Conservation (phyloP, 2,888 invertebrate genomes). For the Baccha elongata region DNA sequence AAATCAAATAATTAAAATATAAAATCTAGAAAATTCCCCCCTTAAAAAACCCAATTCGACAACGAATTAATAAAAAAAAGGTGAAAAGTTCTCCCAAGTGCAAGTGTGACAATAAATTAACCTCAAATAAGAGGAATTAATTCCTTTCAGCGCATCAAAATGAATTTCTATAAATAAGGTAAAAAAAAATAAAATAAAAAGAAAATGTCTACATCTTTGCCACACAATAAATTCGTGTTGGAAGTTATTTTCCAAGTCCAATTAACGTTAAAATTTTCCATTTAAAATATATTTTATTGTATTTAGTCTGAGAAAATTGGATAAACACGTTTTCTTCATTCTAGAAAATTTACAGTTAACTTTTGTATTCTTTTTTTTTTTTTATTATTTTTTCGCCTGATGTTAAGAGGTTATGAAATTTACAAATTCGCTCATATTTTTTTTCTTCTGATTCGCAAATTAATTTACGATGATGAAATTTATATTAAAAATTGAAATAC, state of each 20-base stretch:
- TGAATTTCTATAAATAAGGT: constrained; percentile 72
- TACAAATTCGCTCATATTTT: constrained; percentile 1
- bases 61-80: constrained; percentile 29
- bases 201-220: constrained; percentile 48
- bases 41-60: constrained; percentile 20
- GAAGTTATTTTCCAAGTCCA: not conserved
- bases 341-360: constrained; percentile 58
- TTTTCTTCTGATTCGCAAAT: constrained; percentile 24
- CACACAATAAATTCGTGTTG: not conserved
- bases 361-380: constrained; percentile 10
- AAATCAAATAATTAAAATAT: constrained; percentile 26
- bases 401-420: constrained; percentile 23
- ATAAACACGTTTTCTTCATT: constrained; percentile 61
- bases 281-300: no score
- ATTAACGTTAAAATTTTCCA: not conserved
- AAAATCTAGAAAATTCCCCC: constrained; percentile 44
- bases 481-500: not conserved
- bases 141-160: constrained; percentile 57
- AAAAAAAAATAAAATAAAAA: constrained; percentile 35
- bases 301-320: no score
- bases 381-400: constrained; percentile 5
- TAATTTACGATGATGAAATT: constrained; percentile 30
- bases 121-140: constrained; percentile 54
- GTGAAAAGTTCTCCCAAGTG: constrained; percentile 29
- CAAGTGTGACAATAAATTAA: constrained; percentile 55